Base-by-base conservation (phyloP, 2,797 vertebrate genomes). In the Chrosomus eos region DNA sequence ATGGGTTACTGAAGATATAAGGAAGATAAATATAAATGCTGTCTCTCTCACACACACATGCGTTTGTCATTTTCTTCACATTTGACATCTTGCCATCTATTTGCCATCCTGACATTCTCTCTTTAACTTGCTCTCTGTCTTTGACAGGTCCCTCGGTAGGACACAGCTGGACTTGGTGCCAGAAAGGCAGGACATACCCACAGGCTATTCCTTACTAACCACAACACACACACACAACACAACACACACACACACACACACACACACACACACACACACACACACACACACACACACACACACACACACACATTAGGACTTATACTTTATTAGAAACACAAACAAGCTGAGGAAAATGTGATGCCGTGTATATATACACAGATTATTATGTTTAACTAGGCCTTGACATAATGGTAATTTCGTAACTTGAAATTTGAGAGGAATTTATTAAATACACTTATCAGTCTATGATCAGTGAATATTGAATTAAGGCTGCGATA, bases 91-190 rank as follows among this genome's bases (percentile, higher is more conserved):
- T 77, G n/a, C 13, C 13, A 21, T 78, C 33, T 8, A 28, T 68
- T 18, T 43, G 21, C 13, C 64, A 77, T 76, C 73, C 1, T n/a
- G 66, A 28, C 53, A 31, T 0, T 58, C 64, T 70, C 60, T 21
- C 9, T 64, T 28, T 70, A 38, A 40, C 70, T 76, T 55, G 31
- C 23, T 76, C 48, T 83, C 60, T 64, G 72, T 58, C 3, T 74
- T 66, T 75, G 62, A 72, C 55, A 77, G 84, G 7, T 48, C 88
- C 75, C 16, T 33, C 7, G 2, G 33, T 80, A 58, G 45, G 71
- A 85, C 89, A 86, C 91, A 92, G 91, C 87, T 90, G 84, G 88
- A 80, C 40, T 86, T 38, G 84, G 28, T 83, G 85, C 81, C 77
- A 83, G 16, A 68, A 26, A 38, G 58, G 48, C 36, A 81, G 55